phyloP scores from a whole-genome alignment of 2,797 vertebrate species.

The Scolopax rusticola region DNA sequence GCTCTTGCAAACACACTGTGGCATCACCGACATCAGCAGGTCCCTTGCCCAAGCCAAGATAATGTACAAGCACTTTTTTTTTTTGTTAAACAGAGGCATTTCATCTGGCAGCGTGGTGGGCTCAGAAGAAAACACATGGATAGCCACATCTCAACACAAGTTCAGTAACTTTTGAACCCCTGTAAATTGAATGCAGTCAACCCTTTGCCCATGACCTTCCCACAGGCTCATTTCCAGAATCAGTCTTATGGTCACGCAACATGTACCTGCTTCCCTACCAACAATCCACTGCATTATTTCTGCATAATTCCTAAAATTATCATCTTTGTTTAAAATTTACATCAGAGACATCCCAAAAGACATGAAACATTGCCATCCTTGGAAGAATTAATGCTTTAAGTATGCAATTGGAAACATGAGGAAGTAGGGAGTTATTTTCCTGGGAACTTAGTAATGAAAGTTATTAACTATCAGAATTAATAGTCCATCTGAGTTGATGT shows the following conservation, averaged over 20 bases:
- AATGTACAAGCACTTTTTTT: accelerated
- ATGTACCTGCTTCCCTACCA: background rate
- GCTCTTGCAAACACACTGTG: background rate
- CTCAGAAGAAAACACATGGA: background rate
- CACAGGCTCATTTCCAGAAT: background rate
- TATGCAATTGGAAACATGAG: background rate
- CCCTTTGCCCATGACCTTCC: background rate
- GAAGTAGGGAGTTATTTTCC: background rate
- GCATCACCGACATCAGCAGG: accelerated
- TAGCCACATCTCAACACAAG: accelerated
- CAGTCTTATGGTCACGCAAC: accelerated
- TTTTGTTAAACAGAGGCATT: background rate
- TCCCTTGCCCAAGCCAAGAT: background rate
- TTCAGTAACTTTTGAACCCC: background rate
- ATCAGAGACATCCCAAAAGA: background rate
- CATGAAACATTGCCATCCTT: background rate
- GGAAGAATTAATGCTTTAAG: background rate
- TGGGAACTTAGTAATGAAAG: background rate
- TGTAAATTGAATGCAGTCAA: background rate
- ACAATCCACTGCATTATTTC: background rate
- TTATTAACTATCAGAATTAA: background rate
- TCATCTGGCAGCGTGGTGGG: background rate
- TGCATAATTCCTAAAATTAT: background rate
- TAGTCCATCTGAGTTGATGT: background rate
- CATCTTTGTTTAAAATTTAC: background rate